Evolutionary conservation across 2,113 vertebrate species (phyloP), one percentile per base, ranked within the genome.

Genomic region (Genyomyrus donnyi): DNA sequence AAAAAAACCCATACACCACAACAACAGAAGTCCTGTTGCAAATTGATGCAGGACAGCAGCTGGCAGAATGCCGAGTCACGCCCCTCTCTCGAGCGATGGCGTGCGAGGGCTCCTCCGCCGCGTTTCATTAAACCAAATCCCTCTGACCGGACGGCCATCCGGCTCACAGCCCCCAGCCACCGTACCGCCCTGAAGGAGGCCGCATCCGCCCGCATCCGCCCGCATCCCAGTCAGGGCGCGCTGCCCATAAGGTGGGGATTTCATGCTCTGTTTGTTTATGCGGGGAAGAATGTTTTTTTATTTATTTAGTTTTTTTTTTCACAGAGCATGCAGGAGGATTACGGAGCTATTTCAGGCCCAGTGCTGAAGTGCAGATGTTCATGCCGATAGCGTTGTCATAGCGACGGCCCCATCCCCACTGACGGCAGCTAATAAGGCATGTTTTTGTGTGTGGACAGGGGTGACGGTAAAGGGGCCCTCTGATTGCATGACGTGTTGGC

Each of bases 281-380:
- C 11, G 50, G 89, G 21, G 89, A 19, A 39, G 89, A 48, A 48
- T 85, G 49, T 53, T 88, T 70, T 0, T 66, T 74, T 77, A 39
- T 77, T 77, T 77, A 17, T 42, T 80, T 49, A 31, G 3, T 42
- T 42, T 45, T 31, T 15, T 52, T 74, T 52, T 42, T 4, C 13
- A 39, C 21, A 48, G 80, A 62, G 24, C 89, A 84, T 85, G 80
- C 89, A 17, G 42, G 89, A 42, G 89, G 89, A 89, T 89, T 89
- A 89, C 6, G 89, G 50, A 45, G 89, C 89, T 85, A 89, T 89
- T 89, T 89, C 21, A 52, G 77, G 50, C 50, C 88, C 19, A 10
- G 50, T 45, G 77, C 77, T 89, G 89, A 62, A 80, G 89, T 85
- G 89, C 89, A 89, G 89, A 89, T 89, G 89, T 89, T 89, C 50